Evolutionary conservation across 2,113 vertebrate species (phyloP).

Genomic region (Manacus vitellinus): DNA sequence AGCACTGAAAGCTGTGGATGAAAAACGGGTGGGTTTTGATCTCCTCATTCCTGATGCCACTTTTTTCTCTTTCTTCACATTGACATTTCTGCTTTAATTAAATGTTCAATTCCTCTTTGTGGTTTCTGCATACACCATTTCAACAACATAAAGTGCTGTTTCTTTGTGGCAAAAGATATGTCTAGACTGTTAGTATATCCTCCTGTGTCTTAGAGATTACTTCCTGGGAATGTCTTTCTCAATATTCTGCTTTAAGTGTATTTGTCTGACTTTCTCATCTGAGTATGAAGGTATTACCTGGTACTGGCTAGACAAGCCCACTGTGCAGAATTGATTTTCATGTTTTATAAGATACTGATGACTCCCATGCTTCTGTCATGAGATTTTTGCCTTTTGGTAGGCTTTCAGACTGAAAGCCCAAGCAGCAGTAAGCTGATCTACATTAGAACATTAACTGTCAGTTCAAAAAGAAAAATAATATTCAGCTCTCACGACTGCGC

Average conservation of each 20-base stretch:
- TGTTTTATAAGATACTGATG: not conserved
- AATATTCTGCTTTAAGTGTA: not conserved
- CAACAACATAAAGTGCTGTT: not conserved
- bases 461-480: not conserved
- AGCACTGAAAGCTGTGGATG: not conserved
- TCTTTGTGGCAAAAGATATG: not conserved
- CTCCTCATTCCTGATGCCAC: not conserved
- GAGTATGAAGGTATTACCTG: not conserved
- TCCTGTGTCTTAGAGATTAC: not conserved
- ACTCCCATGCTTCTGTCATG: not conserved
- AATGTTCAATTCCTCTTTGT: not conserved
- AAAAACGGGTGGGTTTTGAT: not conserved
- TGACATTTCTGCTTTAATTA: not conserved
- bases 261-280: not conserved
- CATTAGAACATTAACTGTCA: not conserved
- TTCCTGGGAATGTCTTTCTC: not conserved
- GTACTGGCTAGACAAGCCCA: not conserved
- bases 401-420: not conserved
- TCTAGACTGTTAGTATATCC: not conserved
- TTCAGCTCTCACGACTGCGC: not conserved
- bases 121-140: not conserved
- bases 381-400: not conserved
- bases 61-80: not conserved
- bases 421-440: not conserved
- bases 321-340: not conserved